phyloP scores from a whole-genome alignment of 1,140 invertebrate genomes.

The Diachasma alloeum region DNA sequence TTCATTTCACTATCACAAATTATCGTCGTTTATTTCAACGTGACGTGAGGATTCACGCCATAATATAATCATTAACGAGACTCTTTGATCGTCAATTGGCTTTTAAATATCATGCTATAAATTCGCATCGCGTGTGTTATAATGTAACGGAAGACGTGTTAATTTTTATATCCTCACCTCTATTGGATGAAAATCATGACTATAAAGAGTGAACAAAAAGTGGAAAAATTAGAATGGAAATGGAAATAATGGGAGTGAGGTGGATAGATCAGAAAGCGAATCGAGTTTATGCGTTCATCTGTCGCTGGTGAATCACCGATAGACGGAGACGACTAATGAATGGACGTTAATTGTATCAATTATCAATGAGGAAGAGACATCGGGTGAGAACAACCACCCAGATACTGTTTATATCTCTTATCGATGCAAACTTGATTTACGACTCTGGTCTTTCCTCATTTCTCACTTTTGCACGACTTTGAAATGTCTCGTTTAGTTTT shows the following conservation, averaged over 20 bases:
- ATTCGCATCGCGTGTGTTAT: conserved; percentile 26
- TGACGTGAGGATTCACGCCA: conserved; percentile 12
- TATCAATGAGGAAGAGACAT: conserved; percentile 50
- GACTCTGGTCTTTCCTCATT: conserved; percentile 32
- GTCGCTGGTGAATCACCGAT: conserved; percentile 14
- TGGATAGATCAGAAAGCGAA: background rate
- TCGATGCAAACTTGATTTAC: conserved; percentile 54
- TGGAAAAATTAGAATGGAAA: background rate
- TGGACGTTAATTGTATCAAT: conserved; percentile 56
- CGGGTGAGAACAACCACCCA: conserved; percentile 38
- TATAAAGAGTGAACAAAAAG: background rate
- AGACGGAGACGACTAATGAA: conserved; percentile 45
- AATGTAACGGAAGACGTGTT: conserved; percentile 16
- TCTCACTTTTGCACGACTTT: background rate
- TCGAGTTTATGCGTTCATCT: conserved; percentile 8
- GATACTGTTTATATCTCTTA: conserved; percentile 40
- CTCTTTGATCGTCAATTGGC: conserved; percentile 13
- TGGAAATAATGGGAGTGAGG: background rate
- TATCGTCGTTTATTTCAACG: conserved; percentile 8
- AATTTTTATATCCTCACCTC: conserved; percentile 21
- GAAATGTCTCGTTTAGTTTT: conserved; percentile 27
- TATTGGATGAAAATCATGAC: background rate
- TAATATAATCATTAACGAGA: conserved; percentile 31
- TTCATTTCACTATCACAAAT: conserved; percentile 15
- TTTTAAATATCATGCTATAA: conserved; percentile 33